Percentiles rank a stretch among this genome's conserved stretches.
Evolutionary conservation across 2,888 invertebrate species (phyloP).

Genomic region (Aphodius sticticus): DNA sequence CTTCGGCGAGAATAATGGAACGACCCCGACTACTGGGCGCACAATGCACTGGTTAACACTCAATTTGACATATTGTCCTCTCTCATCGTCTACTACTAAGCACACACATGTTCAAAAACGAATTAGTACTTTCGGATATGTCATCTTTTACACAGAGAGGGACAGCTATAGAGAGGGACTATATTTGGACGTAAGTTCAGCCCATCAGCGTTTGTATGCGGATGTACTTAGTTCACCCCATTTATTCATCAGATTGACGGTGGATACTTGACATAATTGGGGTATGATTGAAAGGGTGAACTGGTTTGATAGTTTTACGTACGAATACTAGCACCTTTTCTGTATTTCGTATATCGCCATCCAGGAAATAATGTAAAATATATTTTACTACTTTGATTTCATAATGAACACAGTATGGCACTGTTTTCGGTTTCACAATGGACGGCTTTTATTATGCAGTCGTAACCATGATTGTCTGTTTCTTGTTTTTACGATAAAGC

Average conservation of each 20-base stretch:
- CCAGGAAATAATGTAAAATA: too few species aligned
- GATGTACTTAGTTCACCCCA: neutral
- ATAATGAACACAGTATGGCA: too few species aligned
- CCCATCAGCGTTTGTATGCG: neutral
- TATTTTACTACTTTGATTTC: too few species aligned
- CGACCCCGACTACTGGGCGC: slow-evolving; percentile 41
- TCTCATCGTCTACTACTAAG: slow-evolving; percentile 29
- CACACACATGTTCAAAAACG: slow-evolving; percentile 45
- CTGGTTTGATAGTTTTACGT: neutral
- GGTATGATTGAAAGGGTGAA: neutral
- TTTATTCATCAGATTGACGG: neutral
- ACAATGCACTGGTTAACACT: slow-evolving; percentile 56
- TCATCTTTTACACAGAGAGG: neutral
- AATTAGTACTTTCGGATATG: slow-evolving; percentile 35
- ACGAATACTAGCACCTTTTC: neutral
- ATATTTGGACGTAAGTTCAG: neutral
- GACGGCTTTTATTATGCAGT: too few species aligned
- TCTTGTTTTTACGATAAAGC: too few species aligned
- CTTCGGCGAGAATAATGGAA: slow-evolving; percentile 37
- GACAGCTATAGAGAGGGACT: neutral
- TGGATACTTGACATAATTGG: neutral
- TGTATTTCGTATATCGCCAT: neutral
- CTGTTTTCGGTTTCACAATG: too few species aligned
- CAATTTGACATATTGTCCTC: slow-evolving; percentile 60
- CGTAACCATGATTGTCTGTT: too few species aligned